These are phyloP conservation scores for Venturia canescens DNA, from an alignment of 1,140 invertebrate genomes.

Conservation along the genomic window DNA sequence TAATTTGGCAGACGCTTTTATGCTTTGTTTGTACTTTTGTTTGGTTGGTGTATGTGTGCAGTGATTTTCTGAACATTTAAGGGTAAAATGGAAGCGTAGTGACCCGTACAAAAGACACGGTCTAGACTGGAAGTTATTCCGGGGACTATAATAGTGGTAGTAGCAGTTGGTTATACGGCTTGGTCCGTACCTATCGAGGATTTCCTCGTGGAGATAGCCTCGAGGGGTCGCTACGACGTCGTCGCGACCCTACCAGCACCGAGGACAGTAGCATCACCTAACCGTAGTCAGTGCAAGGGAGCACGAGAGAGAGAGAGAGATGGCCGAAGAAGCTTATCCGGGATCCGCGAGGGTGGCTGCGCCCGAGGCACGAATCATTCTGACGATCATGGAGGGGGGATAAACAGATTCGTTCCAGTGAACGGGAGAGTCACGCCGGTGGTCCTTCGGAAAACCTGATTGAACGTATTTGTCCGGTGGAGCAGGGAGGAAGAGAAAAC, in stretches of 20 bases:
- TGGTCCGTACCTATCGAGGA: constrained; percentile 42
- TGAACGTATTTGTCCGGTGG: constrained; percentile 42
- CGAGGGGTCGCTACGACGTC: constrained; percentile 42
- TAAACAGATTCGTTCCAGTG: constrained; percentile 45
- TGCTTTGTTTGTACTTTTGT: constrained; percentile 19
- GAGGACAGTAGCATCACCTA: not conserved
- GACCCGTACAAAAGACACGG: constrained; percentile 41
- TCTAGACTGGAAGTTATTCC: constrained; percentile 45
- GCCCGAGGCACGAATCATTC: constrained; percentile 44
- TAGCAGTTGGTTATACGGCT: constrained; percentile 41
- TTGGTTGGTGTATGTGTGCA: not conserved
- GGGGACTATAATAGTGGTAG: constrained; percentile 44
- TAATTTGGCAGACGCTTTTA: not conserved
- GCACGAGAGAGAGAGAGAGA: constrained; percentile 23
- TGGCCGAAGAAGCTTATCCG: constrained; percentile 29
- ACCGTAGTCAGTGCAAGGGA: not conserved
- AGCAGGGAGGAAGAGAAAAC: constrained; percentile 26
- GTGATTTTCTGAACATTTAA: constrained; percentile 8
- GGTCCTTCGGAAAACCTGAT: constrained; percentile 36
- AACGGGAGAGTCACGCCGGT: not conserved
- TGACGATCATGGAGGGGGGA: constrained; percentile 42
- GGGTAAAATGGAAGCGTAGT: constrained; percentile 28
- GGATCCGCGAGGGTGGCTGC: constrained; percentile 37
- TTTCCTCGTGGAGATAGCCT: constrained; percentile 43
- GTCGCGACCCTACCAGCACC: constrained; percentile 20